Evolutionary conservation across 2,113 vertebrate species (phyloP), one percentile per base, ranked within the genome.

Genomic region (Oncorhynchus tshawytscha): DNA sequence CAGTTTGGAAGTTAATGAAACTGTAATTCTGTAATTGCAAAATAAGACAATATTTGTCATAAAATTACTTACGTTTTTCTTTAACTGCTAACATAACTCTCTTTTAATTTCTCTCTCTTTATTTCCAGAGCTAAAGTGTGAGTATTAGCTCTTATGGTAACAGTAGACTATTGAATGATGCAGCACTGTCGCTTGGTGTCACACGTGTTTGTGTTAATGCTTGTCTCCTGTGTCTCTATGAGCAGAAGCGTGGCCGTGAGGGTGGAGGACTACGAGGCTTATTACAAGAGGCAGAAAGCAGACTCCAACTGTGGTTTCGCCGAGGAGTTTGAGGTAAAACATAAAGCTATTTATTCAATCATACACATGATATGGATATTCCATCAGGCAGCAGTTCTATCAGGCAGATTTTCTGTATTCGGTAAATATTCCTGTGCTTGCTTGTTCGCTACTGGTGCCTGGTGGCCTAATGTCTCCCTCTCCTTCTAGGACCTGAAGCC

Each of bases 251-350:
- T 84, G n/a, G 81, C 90, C 59, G 92, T 99, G 80, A 95, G 87
- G 83, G 92, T 96, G 70, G 94, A 96, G 82, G 94, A 95, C 79
- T 99, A 94, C 45, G 95, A 96, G 76, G 84, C 89, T 3, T 96
- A 99, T 86, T 98, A 95, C 84, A 96, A 88, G 87, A 97, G 95
- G 79, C 96, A 97, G 86, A 95, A 93, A 78, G 96, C 96, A 0
- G 95, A 99, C 84, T 96, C 95, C 77, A 98, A 95, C 89, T 99
- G 96, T 84, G 97, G 98, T 60, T 99, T 98, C 78, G 96, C 96
- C n/a, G 96, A 96, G 81, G 96, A 99, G 69, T 99, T 96, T 77
- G 97, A 98, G 91, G 98, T 98, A 82, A 88, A 77, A 69, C 67
- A 20, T 24, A 18, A 48, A 48, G n/a, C 4, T 54, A 54, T 16